Conservation (phyloP, 2,888 invertebrate genomes). For the Apocheima hispidaria region DNA sequence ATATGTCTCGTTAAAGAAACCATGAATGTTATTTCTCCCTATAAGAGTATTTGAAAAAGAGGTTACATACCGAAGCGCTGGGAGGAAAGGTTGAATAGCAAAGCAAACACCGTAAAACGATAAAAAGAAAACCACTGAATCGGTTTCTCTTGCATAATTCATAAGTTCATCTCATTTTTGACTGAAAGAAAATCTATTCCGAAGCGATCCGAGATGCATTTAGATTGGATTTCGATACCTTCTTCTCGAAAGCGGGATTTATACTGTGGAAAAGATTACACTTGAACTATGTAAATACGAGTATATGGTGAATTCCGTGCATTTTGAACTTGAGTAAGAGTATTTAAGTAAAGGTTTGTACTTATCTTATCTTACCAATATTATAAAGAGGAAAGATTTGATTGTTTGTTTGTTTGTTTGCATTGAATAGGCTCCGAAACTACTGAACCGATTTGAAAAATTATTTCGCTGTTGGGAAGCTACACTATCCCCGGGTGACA, state of each 20-base stretch:
- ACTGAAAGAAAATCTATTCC: conserved; percentile 42
- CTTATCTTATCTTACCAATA: no score
- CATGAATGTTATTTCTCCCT: no score
- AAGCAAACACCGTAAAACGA: conserved; percentile 40
- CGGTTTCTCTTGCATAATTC: conserved; percentile 44
- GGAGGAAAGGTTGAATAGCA: conserved; percentile 41
- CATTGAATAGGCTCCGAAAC: no score
- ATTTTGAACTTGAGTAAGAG: background rate
- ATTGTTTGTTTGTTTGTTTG: no score
- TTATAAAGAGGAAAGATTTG: no score
- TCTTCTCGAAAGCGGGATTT: conserved; percentile 35
- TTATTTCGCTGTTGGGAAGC: no score
- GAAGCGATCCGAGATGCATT: conserved; percentile 44
- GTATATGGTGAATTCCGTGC: background rate
- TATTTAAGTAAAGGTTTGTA: no score
- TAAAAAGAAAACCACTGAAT: conserved; percentile 46
- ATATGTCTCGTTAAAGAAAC: no score
- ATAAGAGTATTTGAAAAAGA: background rate
- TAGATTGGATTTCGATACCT: conserved; percentile 41
- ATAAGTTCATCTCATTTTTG: conserved; percentile 46
- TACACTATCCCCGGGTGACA: no score
- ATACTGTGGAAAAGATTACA: conserved; percentile 28
- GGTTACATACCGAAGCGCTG: conserved; percentile 24
- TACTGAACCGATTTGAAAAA: no score
- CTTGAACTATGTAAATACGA: conserved; percentile 4